phyloP scores from a whole-genome alignment of 2,888 invertebrate species.

The Amorpha juglandis region DNA sequence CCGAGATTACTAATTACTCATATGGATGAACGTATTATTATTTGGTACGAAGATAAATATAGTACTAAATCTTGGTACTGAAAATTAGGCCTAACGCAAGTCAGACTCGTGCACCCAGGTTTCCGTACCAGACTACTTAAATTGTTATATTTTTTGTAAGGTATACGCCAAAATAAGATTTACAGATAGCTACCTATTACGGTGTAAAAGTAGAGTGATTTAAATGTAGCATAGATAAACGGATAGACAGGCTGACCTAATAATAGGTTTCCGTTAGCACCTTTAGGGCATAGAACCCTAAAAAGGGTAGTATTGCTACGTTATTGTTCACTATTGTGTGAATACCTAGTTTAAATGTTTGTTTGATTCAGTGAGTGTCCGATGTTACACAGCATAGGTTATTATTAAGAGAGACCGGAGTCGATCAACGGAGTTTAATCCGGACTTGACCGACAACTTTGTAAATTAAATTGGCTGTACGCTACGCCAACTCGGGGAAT shows the following conservation, averaged over 20 bases:
- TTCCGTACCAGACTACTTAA: no score
- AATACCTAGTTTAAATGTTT: conserved; percentile 29
- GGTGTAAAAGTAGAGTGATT: no score
- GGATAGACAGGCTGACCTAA: no score
- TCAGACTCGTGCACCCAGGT: no score
- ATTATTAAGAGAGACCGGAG: conserved; percentile 58
- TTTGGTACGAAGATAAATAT: background rate
- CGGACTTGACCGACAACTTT: conserved; percentile 75
- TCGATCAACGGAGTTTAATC: conserved; percentile 61
- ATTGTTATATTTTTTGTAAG: no score
- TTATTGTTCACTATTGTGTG: background rate
- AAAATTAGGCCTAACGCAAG: no score
- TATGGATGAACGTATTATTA: conserved; percentile 28
- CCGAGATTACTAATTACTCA: conserved; percentile 43
- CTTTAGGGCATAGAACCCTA: no score
- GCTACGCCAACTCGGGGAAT: conserved; percentile 66
- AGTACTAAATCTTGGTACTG: background rate
- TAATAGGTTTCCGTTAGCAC: no score
- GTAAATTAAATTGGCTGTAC: conserved; percentile 78
- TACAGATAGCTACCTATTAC: no score
- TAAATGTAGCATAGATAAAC: no score
- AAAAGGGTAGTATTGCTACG: no score
- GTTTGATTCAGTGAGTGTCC: conserved; percentile 55
- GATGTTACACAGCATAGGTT: conserved; percentile 55
- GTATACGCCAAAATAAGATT: no score